These are phyloP conservation scores for Ligdia adustata DNA, from an alignment of 2,888 invertebrate species.

Conservation along the genomic window DNA sequence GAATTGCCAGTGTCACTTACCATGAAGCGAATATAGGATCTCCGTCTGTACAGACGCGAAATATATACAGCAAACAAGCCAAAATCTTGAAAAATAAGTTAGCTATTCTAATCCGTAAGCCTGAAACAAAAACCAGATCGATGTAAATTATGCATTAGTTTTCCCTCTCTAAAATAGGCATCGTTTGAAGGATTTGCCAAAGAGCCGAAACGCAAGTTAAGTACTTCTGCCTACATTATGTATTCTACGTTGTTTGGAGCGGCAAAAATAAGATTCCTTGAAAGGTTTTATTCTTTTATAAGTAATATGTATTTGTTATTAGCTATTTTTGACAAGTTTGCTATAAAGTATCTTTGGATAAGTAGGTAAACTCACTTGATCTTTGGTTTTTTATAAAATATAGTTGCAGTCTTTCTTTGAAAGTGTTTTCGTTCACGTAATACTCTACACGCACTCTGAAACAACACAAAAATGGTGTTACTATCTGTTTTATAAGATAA, in stretches of 20 bases:
- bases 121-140: slow-evolving; percentile 87
- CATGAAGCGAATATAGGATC: slow-evolving; percentile 94
- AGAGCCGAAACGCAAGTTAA: too few relatives aligned
- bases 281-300: too few relatives aligned
- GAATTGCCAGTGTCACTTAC: slow-evolving; percentile 84
- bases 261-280: too few relatives aligned
- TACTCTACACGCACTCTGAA: slow-evolving; percentile 99
- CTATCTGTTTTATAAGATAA: too few relatives aligned
- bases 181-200: too few relatives aligned
- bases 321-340: too few relatives aligned
- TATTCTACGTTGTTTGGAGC: not conserved
- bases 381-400: slow-evolving; percentile 99
- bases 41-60: slow-evolving; percentile 95
- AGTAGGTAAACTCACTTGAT: slow-evolving; percentile 93
- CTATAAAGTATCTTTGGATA: not conserved
- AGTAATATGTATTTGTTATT: too few relatives aligned
- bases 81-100: slow-evolving; percentile 98
- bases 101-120: slow-evolving; percentile 98
- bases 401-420: slow-evolving; percentile 98
- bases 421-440: slow-evolving; percentile 99
- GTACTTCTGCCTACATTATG: not conserved
- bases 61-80: slow-evolving; percentile 98
- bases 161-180: too few relatives aligned
- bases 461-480: too few relatives aligned
- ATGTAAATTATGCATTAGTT: too few relatives aligned